Evolutionary conservation across 2,888 invertebrate genomes (phyloP).

Genomic region (Orthosia gothica): DNA sequence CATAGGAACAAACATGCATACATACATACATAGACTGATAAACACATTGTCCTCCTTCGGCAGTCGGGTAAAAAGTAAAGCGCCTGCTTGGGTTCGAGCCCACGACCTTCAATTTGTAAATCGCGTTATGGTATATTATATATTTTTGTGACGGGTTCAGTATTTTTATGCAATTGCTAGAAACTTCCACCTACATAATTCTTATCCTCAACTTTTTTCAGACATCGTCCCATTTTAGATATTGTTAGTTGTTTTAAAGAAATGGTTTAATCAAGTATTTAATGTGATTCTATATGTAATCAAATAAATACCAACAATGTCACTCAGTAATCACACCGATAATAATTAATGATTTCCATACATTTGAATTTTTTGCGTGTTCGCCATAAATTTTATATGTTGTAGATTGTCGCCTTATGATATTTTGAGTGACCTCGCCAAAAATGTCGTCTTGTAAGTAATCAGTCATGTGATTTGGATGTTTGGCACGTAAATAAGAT

Average conservation of each 20-base stretch:
- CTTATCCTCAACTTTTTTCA: background rate
- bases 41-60: too few species aligned
- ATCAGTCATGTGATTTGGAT: slow-evolving; percentile 25
- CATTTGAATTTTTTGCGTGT: slow-evolving; percentile 24
- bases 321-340: slow-evolving; percentile 1
- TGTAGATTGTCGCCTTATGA: slow-evolving; percentile 9
- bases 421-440: slow-evolving; percentile 30
- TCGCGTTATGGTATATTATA: too few species aligned
- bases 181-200: too few species aligned
- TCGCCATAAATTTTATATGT: slow-evolving; percentile 10
- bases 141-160: too few species aligned
- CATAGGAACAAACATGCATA: too few species aligned
- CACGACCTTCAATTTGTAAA: too few species aligned
- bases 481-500: slow-evolving; percentile 10
- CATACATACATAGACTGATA: too few species aligned
- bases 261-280: too few species aligned
- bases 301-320: background rate
- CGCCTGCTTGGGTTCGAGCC: too few species aligned
- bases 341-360: slow-evolving; percentile 18
- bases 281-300: background rate
- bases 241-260: background rate
- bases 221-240: too few species aligned
- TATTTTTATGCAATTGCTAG: too few species aligned
- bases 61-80: too few species aligned
- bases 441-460: slow-evolving; percentile 13